Evolutionary conservation across 2,888 invertebrate genomes (phyloP).

Genomic region (Odiellus spinosus): DNA sequence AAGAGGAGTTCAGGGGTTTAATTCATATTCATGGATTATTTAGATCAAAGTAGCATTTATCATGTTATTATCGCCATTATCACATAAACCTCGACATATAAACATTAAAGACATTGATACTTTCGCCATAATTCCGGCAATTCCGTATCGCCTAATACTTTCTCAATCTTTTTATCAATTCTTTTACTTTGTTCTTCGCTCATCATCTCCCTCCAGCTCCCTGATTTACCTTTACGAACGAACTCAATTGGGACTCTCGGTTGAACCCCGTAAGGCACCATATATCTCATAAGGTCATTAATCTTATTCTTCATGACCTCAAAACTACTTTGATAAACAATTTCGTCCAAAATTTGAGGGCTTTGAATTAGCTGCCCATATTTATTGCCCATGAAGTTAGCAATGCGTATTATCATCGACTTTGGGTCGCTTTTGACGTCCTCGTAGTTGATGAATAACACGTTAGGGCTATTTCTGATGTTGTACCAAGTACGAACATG

Average conservation of each 20-base stretch:
- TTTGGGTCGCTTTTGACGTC: constrained; percentile 26
- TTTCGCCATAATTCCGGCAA: constrained; percentile 10
- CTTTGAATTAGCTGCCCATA: constrained; percentile 6
- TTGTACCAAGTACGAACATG: constrained; percentile 16
- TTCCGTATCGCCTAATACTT: constrained; percentile 10
- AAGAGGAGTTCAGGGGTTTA: too few species aligned
- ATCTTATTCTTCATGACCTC: constrained; percentile 10
- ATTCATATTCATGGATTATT: too few species aligned
- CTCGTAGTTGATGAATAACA: constrained; percentile 30
- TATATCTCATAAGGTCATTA: not conserved
- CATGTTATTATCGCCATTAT: too few species aligned
- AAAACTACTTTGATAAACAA: constrained; percentile 15
- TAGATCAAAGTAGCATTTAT: too few species aligned
- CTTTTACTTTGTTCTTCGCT: not conserved
- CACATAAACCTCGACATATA: too few species aligned
- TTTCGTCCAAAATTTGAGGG: constrained; percentile 7
- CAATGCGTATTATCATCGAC: constrained; percentile 16
- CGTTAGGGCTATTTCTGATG: constrained; percentile 23
- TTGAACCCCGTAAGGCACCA: not conserved
- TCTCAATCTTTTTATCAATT: constrained; percentile 5
- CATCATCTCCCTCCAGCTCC: not conserved
- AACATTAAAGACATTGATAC: too few species aligned
- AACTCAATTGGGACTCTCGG: constrained; percentile 1
- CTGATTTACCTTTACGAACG: constrained; percentile 3
- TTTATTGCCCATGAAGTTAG: constrained; percentile 17